Evolutionary conservation across 2,113 vertebrate genomes (phyloP).

Genomic region (Sitta europaea): DNA sequence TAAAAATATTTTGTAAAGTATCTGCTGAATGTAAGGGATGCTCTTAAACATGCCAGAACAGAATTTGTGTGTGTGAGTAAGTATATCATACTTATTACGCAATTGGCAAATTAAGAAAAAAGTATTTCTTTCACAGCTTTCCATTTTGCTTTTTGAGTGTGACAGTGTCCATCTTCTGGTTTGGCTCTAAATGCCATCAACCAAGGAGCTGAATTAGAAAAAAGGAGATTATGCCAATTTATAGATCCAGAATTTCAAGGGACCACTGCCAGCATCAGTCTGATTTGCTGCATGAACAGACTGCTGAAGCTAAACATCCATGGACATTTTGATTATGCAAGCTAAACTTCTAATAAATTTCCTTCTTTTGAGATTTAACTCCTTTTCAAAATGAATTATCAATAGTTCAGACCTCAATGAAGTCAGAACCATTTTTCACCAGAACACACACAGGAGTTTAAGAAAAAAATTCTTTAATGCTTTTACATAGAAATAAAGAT

Average conservation of each 20-base stretch:
- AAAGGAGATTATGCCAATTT: not conserved
- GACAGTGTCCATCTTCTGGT: not conserved
- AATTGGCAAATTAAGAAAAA: not conserved
- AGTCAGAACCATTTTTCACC: not conserved
- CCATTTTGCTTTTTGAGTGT: not conserved
- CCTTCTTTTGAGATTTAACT: not conserved
- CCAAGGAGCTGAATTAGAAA: not conserved
- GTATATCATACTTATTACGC: not conserved
- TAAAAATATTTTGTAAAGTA: not conserved
- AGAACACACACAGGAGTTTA: not conserved
- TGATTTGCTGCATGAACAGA: not conserved
- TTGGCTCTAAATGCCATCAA: not conserved
- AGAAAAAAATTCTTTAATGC: not conserved
- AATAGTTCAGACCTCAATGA: not conserved
- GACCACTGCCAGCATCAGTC: not conserved
- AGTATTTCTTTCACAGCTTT: not conserved
- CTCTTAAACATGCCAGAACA: not conserved
- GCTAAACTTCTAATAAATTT: not conserved
- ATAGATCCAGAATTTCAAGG: not conserved
- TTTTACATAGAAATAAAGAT: not conserved
- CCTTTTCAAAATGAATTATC: not conserved
- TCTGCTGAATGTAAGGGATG: not conserved
- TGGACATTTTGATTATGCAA: not conserved
- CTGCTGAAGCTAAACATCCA: not conserved
- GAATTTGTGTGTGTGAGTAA: rapidly evolving